Base-by-base conservation (phyloP, 2,797 vertebrate species). In the Stomatorhinus walkeri region DNA sequence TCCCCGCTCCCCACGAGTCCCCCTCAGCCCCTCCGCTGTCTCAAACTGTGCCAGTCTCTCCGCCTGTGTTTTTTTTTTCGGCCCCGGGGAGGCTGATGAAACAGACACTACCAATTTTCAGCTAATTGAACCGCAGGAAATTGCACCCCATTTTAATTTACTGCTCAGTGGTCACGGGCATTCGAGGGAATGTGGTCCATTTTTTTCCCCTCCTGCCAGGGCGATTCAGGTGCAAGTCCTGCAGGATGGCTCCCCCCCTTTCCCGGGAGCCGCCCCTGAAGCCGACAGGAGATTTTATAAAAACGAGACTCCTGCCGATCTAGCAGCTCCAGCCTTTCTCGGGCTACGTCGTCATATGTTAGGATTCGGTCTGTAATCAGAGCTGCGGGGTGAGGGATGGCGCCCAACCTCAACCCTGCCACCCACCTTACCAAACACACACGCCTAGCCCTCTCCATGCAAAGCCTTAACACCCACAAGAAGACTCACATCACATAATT, bases 61-160 rank as follows among this genome's bases (percentile, higher is more conserved):
- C 81, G 76, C 85, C 24, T 83, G 56, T 76, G 22, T 54, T 76
- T 88, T 46, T 59, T 59, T 49, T 49, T 43, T 86, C 54, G 90
- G 89, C 93, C 92, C 91, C 91, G 1, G 87, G 92, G 92, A 93
- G 96, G 89, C 90, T 90, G 88, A 92, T 95, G 93, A 93, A 95
- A 95, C 85, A 91, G 89, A 96, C 93, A 94, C 91, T 90, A 94
- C 89, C 92, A 93, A 92, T 94, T 95, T 94, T 92, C 90, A 91
- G 91, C 92, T 95, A 94, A 95, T 95, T 95, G 95, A 93, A 94
- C 92, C 85, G 89, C 92, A 96, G 95, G 95, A 97, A 97, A 96
- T 95, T 94, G 93, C 91, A 93, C 92, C 93, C 95, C 91, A 91
- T 95, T 96, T 93, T 93, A 95, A 95, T 94, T 96, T 95, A 95